phyloP scores from a whole-genome alignment of 2,113 vertebrate species.

The Neomonachus schauinslandi region DNA sequence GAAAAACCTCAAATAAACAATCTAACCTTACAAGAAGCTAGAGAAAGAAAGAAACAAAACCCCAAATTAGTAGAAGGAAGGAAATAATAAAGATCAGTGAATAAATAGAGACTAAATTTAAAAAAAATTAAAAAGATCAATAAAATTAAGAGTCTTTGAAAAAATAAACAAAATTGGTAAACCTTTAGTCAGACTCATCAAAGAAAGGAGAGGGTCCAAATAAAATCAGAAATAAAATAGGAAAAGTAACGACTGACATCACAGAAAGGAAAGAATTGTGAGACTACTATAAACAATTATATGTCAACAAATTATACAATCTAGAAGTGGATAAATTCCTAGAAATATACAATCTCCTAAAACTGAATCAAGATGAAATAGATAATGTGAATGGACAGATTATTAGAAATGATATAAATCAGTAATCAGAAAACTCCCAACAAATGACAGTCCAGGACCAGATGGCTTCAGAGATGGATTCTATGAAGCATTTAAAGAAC shows the following conservation, averaged over 20 bases:
- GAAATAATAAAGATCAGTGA: neutral
- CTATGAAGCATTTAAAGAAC: neutral
- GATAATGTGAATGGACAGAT: neutral
- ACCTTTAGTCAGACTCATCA: neutral
- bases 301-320: neutral
- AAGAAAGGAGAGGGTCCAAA: neutral
- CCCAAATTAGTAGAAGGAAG: neutral
- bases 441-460: neutral
- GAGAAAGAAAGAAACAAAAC: neutral
- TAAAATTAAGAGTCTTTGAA: neutral
- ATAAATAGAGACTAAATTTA: neutral
- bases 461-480: neutral
- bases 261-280: neutral
- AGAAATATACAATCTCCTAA: neutral
- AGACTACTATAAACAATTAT: neutral
- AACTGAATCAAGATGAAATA: neutral
- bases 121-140: neutral
- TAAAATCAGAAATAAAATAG: neutral
- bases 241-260: neutral
- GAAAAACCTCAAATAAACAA: neutral
- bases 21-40: neutral
- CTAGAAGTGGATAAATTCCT: neutral
- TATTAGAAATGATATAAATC: neutral
- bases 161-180: neutral
- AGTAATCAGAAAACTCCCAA: neutral